A percentile compares a stretch with the other conserved stretches of the same genome.
These are phyloP conservation scores for Apodemia arnacis DNA, from an alignment of 2,888 invertebrate species.

Conservation along the genomic window DNA sequence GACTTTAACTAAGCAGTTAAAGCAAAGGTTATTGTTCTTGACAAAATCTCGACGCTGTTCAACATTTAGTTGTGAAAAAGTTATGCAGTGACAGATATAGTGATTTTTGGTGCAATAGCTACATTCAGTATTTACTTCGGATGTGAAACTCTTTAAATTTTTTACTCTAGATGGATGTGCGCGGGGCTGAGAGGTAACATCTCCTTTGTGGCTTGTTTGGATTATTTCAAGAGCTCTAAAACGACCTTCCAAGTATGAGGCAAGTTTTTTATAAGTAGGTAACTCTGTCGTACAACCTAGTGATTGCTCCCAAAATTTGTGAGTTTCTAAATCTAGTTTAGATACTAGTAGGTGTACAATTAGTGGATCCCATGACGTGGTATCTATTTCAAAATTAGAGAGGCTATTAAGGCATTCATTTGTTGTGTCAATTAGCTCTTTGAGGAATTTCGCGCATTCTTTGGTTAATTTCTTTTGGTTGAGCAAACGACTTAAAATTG, in stretches of 20 bases:
- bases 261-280: too few relatives aligned
- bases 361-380: slow-evolving; percentile 66
- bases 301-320: slow-evolving; percentile 66
- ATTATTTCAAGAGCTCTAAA: too few relatives aligned
- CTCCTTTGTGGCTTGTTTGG: too few relatives aligned
- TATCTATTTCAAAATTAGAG: slow-evolving; percentile 56
- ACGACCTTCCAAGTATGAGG: too few relatives aligned
- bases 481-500: slow-evolving; percentile 73
- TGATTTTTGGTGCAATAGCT: slow-evolving; percentile 51
- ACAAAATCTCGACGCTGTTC: slow-evolving; percentile 60
- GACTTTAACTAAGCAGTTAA: slow-evolving; percentile 67
- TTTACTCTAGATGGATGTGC: neutral
- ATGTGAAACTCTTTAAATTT: slow-evolving; percentile 48
- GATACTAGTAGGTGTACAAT: slow-evolving; percentile 60
- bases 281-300: too few relatives aligned
- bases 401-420: slow-evolving; percentile 70
- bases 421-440: slow-evolving; percentile 80
- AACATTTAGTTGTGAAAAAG: slow-evolving; percentile 44
- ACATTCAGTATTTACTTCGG: slow-evolving; percentile 46
- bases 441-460: slow-evolving; percentile 69
- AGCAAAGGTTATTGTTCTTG: slow-evolving; percentile 65
- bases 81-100: slow-evolving; percentile 66
- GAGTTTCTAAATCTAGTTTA: slow-evolving; percentile 74
- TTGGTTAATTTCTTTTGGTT: slow-evolving; percentile 60
- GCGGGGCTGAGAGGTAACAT: too few relatives aligned